Conservation (phyloP, 92 coral and sea anemone species). For the Epizoanthus stellaris region DNA sequence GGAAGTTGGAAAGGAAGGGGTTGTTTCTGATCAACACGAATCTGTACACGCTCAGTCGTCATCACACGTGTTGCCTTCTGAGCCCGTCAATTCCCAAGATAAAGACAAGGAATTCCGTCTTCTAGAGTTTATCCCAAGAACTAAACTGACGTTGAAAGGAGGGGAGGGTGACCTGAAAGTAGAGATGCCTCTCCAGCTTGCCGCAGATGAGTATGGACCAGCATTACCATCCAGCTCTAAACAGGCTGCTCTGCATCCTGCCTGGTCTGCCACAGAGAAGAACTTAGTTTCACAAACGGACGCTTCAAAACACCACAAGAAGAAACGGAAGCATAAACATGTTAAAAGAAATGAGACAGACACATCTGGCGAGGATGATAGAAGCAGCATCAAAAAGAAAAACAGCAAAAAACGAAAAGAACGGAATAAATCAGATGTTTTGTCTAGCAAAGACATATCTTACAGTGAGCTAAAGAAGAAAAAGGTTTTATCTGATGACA, state of each 20-base stretch:
- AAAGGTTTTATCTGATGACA: not conserved
- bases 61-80: too few relatives aligned
- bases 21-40: not conserved
- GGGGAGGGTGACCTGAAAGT: not conserved
- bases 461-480: not conserved
- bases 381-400: not conserved
- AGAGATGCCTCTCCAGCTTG: not conserved
- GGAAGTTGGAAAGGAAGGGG: not conserved
- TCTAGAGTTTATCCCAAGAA: too few relatives aligned
- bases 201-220: constrained; percentile 63
- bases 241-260: not conserved
- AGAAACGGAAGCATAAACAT: constrained; percentile 59
- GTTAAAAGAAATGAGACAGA: constrained; percentile 16
- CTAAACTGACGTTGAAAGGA: not conserved
- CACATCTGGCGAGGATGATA: constrained; percentile 16
- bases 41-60: too few relatives aligned
- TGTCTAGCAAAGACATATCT: not conserved
- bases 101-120: too few relatives aligned
- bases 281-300: not conserved
- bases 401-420: not conserved
- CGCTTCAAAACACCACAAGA: constrained; percentile 33
- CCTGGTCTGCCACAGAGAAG: not conserved
- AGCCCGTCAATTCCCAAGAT: not conserved
- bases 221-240: constrained; percentile 47
- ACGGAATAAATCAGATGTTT: not conserved